Evolutionary conservation across 2,113 vertebrate species (phyloP).

Genomic region (Eubucco bourcierii): DNA sequence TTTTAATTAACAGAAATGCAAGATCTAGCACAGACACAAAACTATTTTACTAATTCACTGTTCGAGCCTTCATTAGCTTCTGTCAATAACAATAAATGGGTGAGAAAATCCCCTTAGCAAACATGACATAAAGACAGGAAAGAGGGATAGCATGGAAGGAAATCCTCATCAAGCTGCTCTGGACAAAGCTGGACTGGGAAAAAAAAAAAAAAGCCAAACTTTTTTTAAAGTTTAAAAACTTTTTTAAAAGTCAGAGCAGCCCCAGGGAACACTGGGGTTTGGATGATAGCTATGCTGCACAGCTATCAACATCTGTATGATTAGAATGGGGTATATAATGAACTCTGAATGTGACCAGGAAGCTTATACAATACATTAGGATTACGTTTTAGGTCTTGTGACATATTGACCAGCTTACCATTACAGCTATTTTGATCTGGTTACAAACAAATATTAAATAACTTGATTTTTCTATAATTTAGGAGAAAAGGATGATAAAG

Average conservation of each 20-base stretch:
- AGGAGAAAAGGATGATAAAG: not conserved
- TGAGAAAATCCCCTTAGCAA: not conserved
- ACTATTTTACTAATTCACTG: not conserved
- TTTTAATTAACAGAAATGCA: conserved; percentile 23
- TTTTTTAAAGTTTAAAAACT: not conserved
- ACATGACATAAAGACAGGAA: not conserved
- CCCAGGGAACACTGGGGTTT: accelerated
- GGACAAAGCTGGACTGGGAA: not conserved
- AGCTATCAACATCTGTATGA: accelerated
- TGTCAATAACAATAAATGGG: not conserved
- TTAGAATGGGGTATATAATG: not conserved
- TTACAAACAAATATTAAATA: not conserved
- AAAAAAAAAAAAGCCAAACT: not conserved
- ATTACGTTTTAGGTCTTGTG: not conserved
- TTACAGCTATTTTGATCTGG: not conserved
- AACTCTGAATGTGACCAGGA: not conserved
- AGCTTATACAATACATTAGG: not conserved
- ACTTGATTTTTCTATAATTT: not conserved
- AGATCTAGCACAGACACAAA: not conserved
- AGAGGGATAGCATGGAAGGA: not conserved
- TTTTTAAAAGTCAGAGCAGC: not conserved
- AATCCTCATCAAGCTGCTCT: not conserved
- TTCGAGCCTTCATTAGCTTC: not conserved
- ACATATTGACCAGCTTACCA: not conserved
- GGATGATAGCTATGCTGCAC: not conserved